Conservation (phyloP, 2,888 invertebrate species). For the Diachrysia chrysitis region DNA sequence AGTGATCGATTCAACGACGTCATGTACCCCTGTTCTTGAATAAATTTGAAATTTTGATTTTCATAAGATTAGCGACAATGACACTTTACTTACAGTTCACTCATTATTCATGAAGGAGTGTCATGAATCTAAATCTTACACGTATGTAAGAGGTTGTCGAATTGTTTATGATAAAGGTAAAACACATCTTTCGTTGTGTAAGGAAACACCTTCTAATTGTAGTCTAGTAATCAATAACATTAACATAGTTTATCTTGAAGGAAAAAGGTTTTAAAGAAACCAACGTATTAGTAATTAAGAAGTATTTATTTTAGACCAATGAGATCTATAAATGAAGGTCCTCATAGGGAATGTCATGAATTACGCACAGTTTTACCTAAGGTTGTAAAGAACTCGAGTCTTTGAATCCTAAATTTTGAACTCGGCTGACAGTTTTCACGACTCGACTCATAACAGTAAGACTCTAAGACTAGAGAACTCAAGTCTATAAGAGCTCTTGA, state of each 20-base stretch:
- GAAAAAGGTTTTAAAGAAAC: neutral
- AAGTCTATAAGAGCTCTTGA: no score
- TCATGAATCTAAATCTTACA: neutral
- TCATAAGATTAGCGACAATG: neutral
- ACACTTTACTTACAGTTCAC: neutral
- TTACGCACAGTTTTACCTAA: no score
- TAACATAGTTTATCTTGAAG: neutral
- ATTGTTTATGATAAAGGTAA: neutral
- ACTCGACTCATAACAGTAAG: no score
- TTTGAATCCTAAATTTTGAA: no score
- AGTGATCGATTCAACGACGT: neutral
- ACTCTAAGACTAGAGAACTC: no score
- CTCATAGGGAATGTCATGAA: no score
- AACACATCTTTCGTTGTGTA: neutral
- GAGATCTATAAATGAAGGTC: no score
- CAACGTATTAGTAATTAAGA: neutral
- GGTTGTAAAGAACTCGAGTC: no score
- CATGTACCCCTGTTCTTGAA: conserved; percentile 9
- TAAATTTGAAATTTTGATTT: conserved; percentile 25
- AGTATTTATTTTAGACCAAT: no score
- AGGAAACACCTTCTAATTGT: neutral
- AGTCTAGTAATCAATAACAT: neutral
- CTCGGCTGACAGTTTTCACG: no score
- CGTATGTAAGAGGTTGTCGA: neutral
- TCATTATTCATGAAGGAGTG: neutral